Conservation (phyloP, 2,888 invertebrate species). For the Hirtodrosophila trivittata region DNA sequence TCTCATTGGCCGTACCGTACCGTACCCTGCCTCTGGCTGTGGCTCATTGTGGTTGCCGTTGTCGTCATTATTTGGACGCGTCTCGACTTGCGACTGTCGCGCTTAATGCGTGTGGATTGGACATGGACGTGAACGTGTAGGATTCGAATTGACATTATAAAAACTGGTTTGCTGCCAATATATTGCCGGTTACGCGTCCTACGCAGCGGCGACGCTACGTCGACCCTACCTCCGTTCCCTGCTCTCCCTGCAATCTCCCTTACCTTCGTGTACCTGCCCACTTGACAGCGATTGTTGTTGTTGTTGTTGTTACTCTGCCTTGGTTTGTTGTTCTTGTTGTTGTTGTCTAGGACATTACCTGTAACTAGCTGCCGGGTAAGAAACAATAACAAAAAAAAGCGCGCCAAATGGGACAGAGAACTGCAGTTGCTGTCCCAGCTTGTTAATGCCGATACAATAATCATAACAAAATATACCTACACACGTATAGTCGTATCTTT, state of each 20-base stretch:
- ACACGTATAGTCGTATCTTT: background rate
- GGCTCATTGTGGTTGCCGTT: conserved; percentile 19
- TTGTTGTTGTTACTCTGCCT: conserved; percentile 26
- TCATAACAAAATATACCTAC: conserved; percentile 45
- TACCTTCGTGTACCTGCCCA: conserved; percentile 64
- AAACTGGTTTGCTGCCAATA: conserved; percentile 78
- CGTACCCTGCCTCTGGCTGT: conserved; percentile 12
- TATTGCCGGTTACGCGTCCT: conserved; percentile 65
- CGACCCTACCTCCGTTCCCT: conserved; percentile 20
- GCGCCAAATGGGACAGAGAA: conserved; percentile 56
- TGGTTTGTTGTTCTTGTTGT: conserved; percentile 17
- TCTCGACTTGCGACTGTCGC: conserved; percentile 76
- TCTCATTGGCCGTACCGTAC: conserved; percentile 12
- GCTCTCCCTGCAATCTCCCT: conserved; percentile 7
- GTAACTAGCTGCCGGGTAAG: conserved; percentile 40
- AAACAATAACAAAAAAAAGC: conserved; percentile 32
- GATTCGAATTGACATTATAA: conserved; percentile 79
- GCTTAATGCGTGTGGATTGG: conserved; percentile 78
- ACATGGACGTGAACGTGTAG: conserved; percentile 72
- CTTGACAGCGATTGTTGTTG: conserved; percentile 56
- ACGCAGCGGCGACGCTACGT: conserved; percentile 48
- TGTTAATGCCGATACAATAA: conserved; percentile 52
- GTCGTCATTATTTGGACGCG: conserved; percentile 72
- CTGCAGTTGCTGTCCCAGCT: conserved; percentile 3
- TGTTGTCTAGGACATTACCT: conserved; percentile 66